A percentile compares a stretch with the other conserved stretches of the same genome.
These are phyloP conservation scores for Saturnia pavonia DNA, from an alignment of 2,888 invertebrate genomes.

Conservation along the genomic window DNA sequence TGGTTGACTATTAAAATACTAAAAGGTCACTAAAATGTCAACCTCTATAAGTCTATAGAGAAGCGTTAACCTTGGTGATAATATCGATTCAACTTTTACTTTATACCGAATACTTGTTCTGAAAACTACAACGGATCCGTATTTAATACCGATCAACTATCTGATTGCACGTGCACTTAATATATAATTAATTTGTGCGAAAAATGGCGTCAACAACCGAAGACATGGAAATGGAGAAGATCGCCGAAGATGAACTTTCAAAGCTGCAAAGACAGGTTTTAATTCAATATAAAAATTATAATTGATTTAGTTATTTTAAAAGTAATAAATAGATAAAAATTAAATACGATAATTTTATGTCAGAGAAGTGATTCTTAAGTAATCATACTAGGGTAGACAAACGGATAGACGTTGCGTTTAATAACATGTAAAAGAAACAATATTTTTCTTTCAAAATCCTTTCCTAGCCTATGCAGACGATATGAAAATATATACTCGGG, in stretches of 20 bases:
- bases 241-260: slow-evolving; percentile 89
- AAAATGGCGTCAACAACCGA: slow-evolving; percentile 70
- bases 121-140: not conserved
- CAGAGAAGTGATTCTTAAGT: no score
- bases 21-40: slow-evolving; percentile 14
- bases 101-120: not conserved
- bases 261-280: slow-evolving; percentile 88
- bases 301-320: no score
- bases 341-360: no score
- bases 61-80: slow-evolving; percentile 19
- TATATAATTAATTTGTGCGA: not conserved
- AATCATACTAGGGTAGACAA: no score
- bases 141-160: not conserved
- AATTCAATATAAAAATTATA: not conserved
- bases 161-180: slow-evolving; percentile 1
- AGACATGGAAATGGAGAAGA: slow-evolving; percentile 88
- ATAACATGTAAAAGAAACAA: no score
- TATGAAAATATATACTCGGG: no score
- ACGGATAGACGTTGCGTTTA: no score
- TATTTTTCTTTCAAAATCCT: no score
- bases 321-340: no score
- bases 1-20: not conserved
- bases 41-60: not conserved
- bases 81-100: slow-evolving; percentile 21
- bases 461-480: no score